Conservation (phyloP, 2,888 invertebrate genomes). For the Acronicta leporina region DNA sequence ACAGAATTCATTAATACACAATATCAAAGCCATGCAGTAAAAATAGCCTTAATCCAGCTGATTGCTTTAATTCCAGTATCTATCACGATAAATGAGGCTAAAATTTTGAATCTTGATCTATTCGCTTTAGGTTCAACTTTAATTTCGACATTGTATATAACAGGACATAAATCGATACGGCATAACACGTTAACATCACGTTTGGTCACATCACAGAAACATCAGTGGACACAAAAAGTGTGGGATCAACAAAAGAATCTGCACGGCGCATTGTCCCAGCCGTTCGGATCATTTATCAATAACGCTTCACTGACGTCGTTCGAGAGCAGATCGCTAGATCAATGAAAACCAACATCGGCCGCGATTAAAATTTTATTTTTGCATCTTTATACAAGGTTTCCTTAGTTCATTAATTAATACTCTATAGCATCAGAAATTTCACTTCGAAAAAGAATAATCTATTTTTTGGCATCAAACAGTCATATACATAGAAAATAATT, state of each 20-base stretch:
- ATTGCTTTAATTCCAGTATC: no score
- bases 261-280: conserved; percentile 84
- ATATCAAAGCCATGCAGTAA: no score
- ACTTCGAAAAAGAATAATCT: no score
- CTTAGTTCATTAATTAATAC: no score
- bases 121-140: neutral
- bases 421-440: no score
- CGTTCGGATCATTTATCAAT: conserved; percentile 82
- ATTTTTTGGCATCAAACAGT: no score
- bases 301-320: conserved; percentile 82
- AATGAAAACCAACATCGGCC: conserved; percentile 70
- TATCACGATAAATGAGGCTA: no score
- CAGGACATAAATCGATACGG: conserved; percentile 58
- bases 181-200: conserved; percentile 72
- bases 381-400: conserved; percentile 53
- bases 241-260: conserved; percentile 85
- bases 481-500: no score
- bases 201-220: conserved; percentile 70
- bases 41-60: no score
- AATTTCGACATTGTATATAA: neutral
- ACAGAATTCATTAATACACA: no score
- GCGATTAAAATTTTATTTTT: conserved; percentile 79
- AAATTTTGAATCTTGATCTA: no score
- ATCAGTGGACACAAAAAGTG: conserved; percentile 85
- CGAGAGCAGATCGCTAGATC: conserved; percentile 82